Conservation (phyloP, 2,113 vertebrate genomes). For the Tringa solitaria region DNA sequence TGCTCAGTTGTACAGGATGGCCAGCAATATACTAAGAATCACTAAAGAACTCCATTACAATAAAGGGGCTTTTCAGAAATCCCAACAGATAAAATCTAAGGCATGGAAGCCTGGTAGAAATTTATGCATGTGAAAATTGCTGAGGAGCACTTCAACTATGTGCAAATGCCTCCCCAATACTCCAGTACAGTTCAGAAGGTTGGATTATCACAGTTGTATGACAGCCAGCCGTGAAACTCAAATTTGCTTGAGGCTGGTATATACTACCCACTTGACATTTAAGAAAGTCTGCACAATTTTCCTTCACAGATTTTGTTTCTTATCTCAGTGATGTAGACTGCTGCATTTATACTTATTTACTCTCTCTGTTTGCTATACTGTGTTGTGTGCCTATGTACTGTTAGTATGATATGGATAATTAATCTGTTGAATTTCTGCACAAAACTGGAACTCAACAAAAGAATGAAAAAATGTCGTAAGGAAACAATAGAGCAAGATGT, state of each 20-base stretch:
- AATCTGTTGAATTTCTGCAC: not conserved
- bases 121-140: not conserved
- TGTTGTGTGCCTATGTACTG: not conserved
- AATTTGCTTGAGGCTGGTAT: not conserved
- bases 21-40: not conserved
- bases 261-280: not conserved
- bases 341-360: not conserved
- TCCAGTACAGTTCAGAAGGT: not conserved
- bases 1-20: not conserved
- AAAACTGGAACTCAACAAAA: not conserved
- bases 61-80: not conserved
- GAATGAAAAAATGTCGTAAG: not conserved
- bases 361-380: not conserved
- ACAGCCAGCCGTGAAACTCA: not conserved
- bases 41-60: not conserved
- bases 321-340: not conserved
- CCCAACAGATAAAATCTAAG: not conserved
- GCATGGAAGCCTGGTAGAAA: not conserved
- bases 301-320: not conserved
- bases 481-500: not conserved
- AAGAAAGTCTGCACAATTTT: not conserved
- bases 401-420: not conserved
- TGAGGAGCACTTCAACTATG: not conserved
- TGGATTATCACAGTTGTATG: not conserved
- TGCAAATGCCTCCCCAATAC: not conserved